A percentile compares a stretch with the other conserved stretches of the same genome.
Conservation (phyloP, 92 coral and sea anemone species). For the Epizoanthus stellaris region DNA sequence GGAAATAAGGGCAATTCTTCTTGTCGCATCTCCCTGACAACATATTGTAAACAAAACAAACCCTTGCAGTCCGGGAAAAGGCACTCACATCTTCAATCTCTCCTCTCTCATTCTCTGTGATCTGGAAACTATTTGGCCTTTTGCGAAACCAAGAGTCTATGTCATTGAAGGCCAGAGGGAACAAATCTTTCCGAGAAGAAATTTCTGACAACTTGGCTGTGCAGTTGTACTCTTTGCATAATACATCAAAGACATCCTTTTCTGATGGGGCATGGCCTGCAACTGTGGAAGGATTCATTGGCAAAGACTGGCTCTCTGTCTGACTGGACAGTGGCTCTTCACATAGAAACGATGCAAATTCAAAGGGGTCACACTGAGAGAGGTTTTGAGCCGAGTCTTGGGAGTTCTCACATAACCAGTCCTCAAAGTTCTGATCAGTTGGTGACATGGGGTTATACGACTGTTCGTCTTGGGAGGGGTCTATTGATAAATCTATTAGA, state of each 20-base stretch:
- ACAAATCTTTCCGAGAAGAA: constrained; percentile 44
- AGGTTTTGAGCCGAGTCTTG: constrained; percentile 19
- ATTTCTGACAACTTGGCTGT: constrained; percentile 43
- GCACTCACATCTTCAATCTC: constrained; percentile 37
- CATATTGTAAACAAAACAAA: constrained; percentile 52
- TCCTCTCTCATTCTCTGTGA: constrained; percentile 49
- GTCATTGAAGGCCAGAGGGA: constrained; percentile 49
- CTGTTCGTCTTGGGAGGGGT: neutral
- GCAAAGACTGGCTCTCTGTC: neutral
- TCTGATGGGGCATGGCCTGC: neutral
- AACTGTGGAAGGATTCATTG: neutral
- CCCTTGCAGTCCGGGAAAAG: constrained; percentile 44
- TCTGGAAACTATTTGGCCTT: constrained; percentile 46
- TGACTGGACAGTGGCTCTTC: neutral
- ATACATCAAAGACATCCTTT: constrained; percentile 56
- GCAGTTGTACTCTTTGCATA: constrained; percentile 55
- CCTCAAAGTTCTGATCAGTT: neutral
- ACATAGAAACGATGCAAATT: neutral
- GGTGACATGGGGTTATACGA: neutral
- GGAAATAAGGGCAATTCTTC: constrained; percentile 67
- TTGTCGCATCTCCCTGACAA: constrained; percentile 31
- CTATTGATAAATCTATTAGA: constrained; percentile 31
- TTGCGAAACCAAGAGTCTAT: constrained; percentile 48
- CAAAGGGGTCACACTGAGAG: constrained; percentile 14
- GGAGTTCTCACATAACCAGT: neutral